Evolutionary conservation across 1,140 invertebrate species (phyloP).

Genomic region (Neodiprion pinetum): DNA sequence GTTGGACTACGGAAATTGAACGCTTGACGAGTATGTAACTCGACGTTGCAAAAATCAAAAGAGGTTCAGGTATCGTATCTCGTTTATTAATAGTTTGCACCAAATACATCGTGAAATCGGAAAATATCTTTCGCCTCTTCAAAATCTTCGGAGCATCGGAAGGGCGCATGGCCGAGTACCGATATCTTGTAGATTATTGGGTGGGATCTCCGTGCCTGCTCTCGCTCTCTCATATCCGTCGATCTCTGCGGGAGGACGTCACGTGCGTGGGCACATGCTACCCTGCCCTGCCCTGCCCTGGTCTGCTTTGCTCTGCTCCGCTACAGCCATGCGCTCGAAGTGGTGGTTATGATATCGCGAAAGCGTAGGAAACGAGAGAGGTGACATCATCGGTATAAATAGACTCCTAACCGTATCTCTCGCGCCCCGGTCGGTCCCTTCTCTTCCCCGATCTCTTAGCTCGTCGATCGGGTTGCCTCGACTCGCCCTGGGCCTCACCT

Average conservation of each 20-base stretch:
- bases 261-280: background rate
- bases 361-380: background rate
- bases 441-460: background rate
- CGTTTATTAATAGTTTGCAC: no score
- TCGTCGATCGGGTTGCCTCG: background rate
- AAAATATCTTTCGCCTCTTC: no score
- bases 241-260: background rate
- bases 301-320: background rate
- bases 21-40: no score
- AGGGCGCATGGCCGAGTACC: no score
- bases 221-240: background rate
- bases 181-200: no score
- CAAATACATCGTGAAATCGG: no score
- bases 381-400: background rate
- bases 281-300: background rate
- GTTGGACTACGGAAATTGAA: no score
- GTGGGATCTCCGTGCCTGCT: background rate
- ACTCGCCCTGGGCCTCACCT: background rate
- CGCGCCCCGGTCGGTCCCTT: background rate
- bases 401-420: background rate
- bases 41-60: no score
- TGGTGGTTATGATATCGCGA: slow-evolving; percentile 5
- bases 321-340: background rate
- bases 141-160: no score
- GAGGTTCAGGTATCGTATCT: no score